A percentile compares a stretch with the other conserved stretches of the same genome.
Evolutionary conservation across 2,888 invertebrate species (phyloP).

Genomic region (Lochmaea capreae): DNA sequence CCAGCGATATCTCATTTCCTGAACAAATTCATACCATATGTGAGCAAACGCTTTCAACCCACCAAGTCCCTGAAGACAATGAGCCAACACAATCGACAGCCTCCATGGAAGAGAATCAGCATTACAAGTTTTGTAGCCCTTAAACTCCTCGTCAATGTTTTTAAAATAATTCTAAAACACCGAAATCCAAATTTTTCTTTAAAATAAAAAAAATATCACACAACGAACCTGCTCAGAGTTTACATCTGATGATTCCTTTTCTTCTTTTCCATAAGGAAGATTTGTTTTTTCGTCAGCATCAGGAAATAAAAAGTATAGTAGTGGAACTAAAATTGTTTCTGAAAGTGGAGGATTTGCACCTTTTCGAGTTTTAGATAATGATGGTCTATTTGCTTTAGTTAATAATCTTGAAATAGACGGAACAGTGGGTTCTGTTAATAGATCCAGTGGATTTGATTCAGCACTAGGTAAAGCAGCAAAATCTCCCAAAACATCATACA

Average conservation of each 20-base stretch:
- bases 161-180: conserved; percentile 40
- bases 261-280: conserved; percentile 68
- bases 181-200: neutral
- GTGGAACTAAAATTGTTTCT: conserved; percentile 78
- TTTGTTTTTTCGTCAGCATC: conserved; percentile 80
- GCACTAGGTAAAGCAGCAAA: conserved; percentile 60
- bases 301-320: conserved; percentile 88
- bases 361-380: conserved; percentile 57
- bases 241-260: conserved; percentile 54
- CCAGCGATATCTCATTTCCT: conserved; percentile 91
- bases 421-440: conserved; percentile 82
- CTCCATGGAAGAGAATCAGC: conserved; percentile 85
- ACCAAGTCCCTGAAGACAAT: conserved; percentile 80
- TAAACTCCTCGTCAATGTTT: conserved; percentile 55
- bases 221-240: conserved; percentile 36
- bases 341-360: conserved; percentile 80
- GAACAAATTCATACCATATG: conserved; percentile 93
- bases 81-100: conserved; percentile 79
- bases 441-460: conserved; percentile 69
- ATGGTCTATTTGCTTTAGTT: conserved; percentile 69
- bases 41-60: conserved; percentile 83
- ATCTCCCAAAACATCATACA: conserved; percentile 70
- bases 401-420: conserved; percentile 70
- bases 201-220: too few species aligned
- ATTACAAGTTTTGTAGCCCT: conserved; percentile 76